phyloP scores from a whole-genome alignment of 2,888 invertebrate genomes.

The Melangyna quadrimaculata region DNA sequence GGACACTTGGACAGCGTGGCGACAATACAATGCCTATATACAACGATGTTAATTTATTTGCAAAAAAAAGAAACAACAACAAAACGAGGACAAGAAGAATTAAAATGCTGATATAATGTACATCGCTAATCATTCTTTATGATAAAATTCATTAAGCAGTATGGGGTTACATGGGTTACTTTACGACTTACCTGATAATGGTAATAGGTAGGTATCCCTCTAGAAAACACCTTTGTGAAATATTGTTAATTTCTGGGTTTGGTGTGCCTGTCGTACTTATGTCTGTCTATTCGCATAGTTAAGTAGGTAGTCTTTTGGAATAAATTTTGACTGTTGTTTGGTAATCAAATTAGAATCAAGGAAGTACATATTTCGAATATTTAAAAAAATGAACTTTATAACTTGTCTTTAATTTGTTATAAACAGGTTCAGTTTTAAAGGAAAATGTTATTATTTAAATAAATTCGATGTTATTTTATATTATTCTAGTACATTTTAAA shows the following conservation, averaged over 20 bases:
- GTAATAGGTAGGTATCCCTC: background rate
- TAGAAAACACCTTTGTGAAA: background rate
- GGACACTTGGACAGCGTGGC: background rate
- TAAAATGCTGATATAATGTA: slow-evolving; percentile 7
- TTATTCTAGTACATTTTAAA: too few relatives aligned
- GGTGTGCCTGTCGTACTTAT: background rate
- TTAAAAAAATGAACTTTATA: background rate
- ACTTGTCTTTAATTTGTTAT: background rate
- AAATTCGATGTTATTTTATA: background rate
- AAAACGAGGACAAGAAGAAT: slow-evolving; percentile 12
- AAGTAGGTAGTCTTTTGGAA: background rate
- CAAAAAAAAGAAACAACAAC: background rate
- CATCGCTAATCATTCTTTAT: background rate
- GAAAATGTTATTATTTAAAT: background rate
- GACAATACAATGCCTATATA: background rate
- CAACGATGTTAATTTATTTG: slow-evolving; percentile 6
- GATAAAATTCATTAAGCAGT: slow-evolving; percentile 5
- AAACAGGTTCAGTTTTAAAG: background rate
- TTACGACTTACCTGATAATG: background rate
- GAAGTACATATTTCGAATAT: background rate
- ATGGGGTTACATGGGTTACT: slow-evolving; percentile 7
- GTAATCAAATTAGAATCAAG: background rate
- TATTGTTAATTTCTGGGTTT: background rate
- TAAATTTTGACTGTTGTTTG: background rate
- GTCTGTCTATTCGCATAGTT: background rate